Conservation (phyloP, 1,140 invertebrate species). For the Trinorchestia longiramus region DNA sequence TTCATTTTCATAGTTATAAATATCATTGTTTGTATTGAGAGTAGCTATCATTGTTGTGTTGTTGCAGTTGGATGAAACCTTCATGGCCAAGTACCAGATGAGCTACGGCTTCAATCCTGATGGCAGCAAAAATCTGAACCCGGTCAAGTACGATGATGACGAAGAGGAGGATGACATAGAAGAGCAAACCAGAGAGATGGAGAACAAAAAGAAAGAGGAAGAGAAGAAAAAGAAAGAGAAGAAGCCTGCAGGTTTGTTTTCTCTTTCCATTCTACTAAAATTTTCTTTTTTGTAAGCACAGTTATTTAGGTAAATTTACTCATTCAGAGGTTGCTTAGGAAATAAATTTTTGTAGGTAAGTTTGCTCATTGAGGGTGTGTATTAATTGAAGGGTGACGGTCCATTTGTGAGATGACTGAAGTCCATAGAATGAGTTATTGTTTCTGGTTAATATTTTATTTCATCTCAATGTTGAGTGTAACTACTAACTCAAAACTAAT, state of each 20-base stretch:
- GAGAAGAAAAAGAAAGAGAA: constrained; percentile 54
- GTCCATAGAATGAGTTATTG: not conserved
- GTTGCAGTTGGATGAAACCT: constrained; percentile 89
- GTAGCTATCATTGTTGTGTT: not conserved
- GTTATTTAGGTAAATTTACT: no score
- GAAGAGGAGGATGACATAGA: constrained; percentile 67
- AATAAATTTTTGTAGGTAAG: no score
- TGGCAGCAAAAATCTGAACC: constrained; percentile 68
- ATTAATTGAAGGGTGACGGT: no score
- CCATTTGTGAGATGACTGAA: no score
- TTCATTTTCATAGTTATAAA: no score
- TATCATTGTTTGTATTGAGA: no score
- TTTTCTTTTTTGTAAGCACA: not conserved
- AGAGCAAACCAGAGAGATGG: constrained; percentile 40
- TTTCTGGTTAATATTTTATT: no score
- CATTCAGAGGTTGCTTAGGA: no score
- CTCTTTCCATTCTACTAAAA: not conserved
- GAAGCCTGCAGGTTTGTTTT: constrained; percentile 4
- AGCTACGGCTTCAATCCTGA: constrained; percentile 88
- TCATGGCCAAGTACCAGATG: constrained; percentile 95
- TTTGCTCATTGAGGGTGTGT: no score
- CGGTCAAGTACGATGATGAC: constrained; percentile 70
- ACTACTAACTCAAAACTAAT: no score
- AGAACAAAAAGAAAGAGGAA: constrained; percentile 8
- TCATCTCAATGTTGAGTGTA: no score